phyloP scores from a whole-genome alignment of 2,113 vertebrate genomes.

The Anolis carolinensis region DNA sequence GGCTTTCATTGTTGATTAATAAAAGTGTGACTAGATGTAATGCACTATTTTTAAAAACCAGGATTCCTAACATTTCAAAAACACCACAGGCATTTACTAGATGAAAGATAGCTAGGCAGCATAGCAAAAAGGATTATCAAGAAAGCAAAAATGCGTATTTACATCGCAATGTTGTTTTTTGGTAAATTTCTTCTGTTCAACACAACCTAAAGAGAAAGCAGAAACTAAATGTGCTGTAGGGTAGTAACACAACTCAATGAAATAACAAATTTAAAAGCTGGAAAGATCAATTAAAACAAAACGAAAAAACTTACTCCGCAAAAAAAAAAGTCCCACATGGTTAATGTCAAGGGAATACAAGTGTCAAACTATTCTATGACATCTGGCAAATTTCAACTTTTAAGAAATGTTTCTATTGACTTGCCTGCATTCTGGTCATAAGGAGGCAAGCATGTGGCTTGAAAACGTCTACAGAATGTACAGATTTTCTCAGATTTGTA shows the following conservation, averaged over 20 bases:
- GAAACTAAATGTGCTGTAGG: constrained; percentile 66
- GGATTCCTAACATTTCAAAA: constrained; percentile 57
- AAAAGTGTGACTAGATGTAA: constrained; percentile 29
- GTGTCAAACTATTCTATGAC: constrained; percentile 82
- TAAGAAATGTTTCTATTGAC: constrained; percentile 85
- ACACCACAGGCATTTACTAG: constrained; percentile 51
- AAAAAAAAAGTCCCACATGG: constrained; percentile 78
- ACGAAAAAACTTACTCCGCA: neutral
- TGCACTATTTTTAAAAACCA: constrained; percentile 68
- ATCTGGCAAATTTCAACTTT: constrained; percentile 94
- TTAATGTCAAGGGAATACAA: constrained; percentile 80
- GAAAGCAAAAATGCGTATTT: constrained; percentile 61
- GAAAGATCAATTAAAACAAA: constrained; percentile 72
- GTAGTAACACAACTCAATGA: constrained; percentile 65
- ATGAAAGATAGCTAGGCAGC: constrained; percentile 63
- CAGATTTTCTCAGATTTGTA: constrained; percentile 48
- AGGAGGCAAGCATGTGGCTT: constrained; percentile 71
- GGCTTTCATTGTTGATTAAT: constrained; percentile 63
- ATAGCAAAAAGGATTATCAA: constrained; percentile 65
- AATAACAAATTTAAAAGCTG: constrained; percentile 72
- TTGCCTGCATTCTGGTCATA: constrained; percentile 78
- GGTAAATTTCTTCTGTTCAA: constrained; percentile 59
- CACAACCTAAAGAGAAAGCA: constrained; percentile 63
- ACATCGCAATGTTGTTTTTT: constrained; percentile 50
- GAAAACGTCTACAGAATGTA: constrained; percentile 65